Base-by-base conservation (phyloP, 2,113 vertebrate species). In the Phaethornis superciliosus region DNA sequence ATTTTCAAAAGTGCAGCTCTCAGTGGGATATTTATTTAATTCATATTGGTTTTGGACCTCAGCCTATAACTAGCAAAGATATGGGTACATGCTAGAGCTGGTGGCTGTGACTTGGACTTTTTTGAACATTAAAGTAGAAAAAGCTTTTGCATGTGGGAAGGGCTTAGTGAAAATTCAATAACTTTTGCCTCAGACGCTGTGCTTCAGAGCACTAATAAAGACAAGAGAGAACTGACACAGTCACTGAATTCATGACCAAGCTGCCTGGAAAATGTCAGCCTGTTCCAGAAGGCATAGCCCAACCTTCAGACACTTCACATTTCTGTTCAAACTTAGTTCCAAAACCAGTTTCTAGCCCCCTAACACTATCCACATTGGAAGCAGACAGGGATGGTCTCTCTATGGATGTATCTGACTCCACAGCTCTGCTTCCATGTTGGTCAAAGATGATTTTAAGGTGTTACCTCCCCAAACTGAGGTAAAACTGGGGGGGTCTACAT, bases 11-110 rank as follows among this genome's bases (percentile, higher is more conserved):
- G 95, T 94, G 85, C 89, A 78, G 94, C 58, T 97, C 97, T 97
- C 97, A 96, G 98, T 97, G 96, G 98, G 98, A 78, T 97, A 96
- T 97, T 97, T 97, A 96, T 97, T 98, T 98, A 98, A 98, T 97
- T 97, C 77, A 0, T 97, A 97, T 98, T 98, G 96, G 97, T 98
- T 98, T 98, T 98, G 98, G 98, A 97, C 97, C 60, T 27, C 94
- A 97, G 97, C 96, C 97, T 98, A 90, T 97, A 98, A 97, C 96
- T 97, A 97, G 96, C 89, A 97, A 96, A 96, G 97, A 96, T 97
- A 96, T 0, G 72, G 84, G 94, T 42, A 78, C 85, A 96, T 35
- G 96, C 80, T 93, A 86, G 96, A 89, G 93, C 94, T 26, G 74
- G 94, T 91, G 90, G 91, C 83, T 96, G 97, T 21, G 72, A 94